phyloP scores from a whole-genome alignment of 2,888 invertebrate species.

The Sericinus montela region DNA sequence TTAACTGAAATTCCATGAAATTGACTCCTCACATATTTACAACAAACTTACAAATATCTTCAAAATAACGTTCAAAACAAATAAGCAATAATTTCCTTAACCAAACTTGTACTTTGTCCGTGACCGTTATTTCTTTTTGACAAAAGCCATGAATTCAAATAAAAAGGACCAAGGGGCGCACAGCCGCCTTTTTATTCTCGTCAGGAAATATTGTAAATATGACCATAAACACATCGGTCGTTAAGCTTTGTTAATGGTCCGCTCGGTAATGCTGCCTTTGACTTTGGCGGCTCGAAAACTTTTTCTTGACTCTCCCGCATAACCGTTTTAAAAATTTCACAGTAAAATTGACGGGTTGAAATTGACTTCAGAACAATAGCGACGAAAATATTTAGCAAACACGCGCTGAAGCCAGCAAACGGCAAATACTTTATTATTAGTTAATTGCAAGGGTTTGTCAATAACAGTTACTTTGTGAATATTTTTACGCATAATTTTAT shows the following conservation, averaged over 20 bases:
- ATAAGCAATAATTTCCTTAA: slow-evolving; percentile 6
- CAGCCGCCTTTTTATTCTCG: slow-evolving; percentile 3
- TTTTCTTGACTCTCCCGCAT: slow-evolving; percentile 33
- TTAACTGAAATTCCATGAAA: no score
- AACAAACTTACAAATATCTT: background rate
- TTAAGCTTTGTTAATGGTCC: slow-evolving; percentile 50
- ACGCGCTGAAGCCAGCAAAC: slow-evolving; percentile 34
- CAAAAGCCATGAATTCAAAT: slow-evolving; percentile 19
- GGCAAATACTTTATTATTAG: slow-evolving; percentile 46
- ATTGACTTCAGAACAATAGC: slow-evolving; percentile 42
- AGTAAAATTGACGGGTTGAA: slow-evolving; percentile 56
- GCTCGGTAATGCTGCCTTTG: slow-evolving; percentile 27
- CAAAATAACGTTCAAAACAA: background rate
- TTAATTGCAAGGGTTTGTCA: slow-evolving; percentile 70
- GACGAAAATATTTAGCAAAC: slow-evolving; percentile 56
- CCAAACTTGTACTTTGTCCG: slow-evolving; percentile 13
- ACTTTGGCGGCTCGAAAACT: slow-evolving; percentile 64
- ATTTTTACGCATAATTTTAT: slow-evolving; percentile 51
- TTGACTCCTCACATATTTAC: background rate
- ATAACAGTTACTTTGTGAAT: slow-evolving; percentile 53
- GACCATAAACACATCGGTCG: slow-evolving; percentile 57
- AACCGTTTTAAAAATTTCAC: slow-evolving; percentile 34
- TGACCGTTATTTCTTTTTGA: slow-evolving; percentile 15
- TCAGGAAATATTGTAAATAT: slow-evolving; percentile 37
- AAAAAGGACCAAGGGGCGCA: slow-evolving; percentile 15